These are phyloP conservation scores for Carterocephalus palaemon DNA, from an alignment of 2,888 invertebrate genomes.

Conservation along the genomic window DNA sequence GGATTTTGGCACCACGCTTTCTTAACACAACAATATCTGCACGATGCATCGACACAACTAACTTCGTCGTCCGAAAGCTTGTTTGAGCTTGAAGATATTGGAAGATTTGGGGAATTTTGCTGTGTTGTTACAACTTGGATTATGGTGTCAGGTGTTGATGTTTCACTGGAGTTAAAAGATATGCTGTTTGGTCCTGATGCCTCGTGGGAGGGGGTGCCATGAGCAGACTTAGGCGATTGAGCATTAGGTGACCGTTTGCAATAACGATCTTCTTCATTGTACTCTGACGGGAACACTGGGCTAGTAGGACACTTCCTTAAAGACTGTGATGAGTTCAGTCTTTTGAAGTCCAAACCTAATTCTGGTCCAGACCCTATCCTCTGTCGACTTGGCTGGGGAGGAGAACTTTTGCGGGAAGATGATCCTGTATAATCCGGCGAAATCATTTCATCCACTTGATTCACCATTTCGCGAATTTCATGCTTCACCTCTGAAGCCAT, in stretches of 20 bases:
- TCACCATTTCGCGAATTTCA: slow-evolving; percentile 86
- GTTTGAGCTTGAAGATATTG: slow-evolving; percentile 77
- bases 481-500: slow-evolving; percentile 89
- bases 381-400: slow-evolving; percentile 63
- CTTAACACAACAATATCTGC: slow-evolving; percentile 72
- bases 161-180: slow-evolving; percentile 75
- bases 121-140: slow-evolving; percentile 68
- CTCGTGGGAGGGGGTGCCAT: slow-evolving; percentile 67
- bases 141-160: slow-evolving; percentile 74
- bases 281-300: slow-evolving; percentile 60
- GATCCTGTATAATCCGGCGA: slow-evolving; percentile 67
- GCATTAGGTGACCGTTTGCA: slow-evolving; percentile 53
- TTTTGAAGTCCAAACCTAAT: slow-evolving; percentile 60
- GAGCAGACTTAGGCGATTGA: slow-evolving; percentile 66
- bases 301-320: slow-evolving; percentile 72
- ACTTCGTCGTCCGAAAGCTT: slow-evolving; percentile 80
- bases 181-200: slow-evolving; percentile 68
- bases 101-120: slow-evolving; percentile 61
- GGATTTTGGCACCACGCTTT: slow-evolving; percentile 82
- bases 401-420: slow-evolving; percentile 65
- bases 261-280: slow-evolving; percentile 56
- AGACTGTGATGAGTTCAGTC: slow-evolving; percentile 39
- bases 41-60: slow-evolving; percentile 62
- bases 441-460: slow-evolving; percentile 84
- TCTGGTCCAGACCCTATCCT: slow-evolving; percentile 70